A percentile compares a stretch with the other conserved stretches of the same genome.
Evolutionary conservation across 2,797 vertebrate genomes (phyloP).

Genomic region (Heteromormyrus szaboi): DNA sequence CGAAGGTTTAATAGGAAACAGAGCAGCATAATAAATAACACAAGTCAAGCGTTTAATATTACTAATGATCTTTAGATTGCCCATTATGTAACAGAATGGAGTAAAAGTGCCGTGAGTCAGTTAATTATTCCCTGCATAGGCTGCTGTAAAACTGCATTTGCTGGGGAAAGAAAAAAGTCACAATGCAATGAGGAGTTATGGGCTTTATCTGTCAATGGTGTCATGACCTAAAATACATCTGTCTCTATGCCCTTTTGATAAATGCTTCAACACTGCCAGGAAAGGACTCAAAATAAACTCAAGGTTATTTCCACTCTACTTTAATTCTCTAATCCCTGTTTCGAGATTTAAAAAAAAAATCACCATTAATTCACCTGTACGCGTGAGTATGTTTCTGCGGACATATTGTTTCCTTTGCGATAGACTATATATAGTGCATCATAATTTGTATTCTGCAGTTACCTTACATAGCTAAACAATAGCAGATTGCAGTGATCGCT

Average conservation of each 20-base stretch:
- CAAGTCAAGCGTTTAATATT: slow-evolving; percentile 53
- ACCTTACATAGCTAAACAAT: background rate
- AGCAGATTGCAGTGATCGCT: background rate
- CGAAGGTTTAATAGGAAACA: slow-evolving; percentile 50
- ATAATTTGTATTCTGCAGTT: slow-evolving; percentile 6
- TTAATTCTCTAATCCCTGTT: slow-evolving; percentile 26
- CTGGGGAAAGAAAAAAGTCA: slow-evolving; percentile 20
- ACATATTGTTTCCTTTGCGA: background rate
- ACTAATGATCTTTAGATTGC: slow-evolving; percentile 63
- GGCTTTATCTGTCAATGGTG: slow-evolving; percentile 25
- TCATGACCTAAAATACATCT: slow-evolving; percentile 26
- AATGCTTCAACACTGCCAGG: slow-evolving; percentile 38
- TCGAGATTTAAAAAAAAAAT: slow-evolving; percentile 24
- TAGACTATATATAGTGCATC: background rate
- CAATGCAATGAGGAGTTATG: slow-evolving; percentile 35
- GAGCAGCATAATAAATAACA: slow-evolving; percentile 55
- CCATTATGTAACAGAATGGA: slow-evolving; percentile 47
- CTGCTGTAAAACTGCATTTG: slow-evolving; percentile 36
- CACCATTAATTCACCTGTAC: background rate
- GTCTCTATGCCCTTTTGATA: slow-evolving; percentile 37
- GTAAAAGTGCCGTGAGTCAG: slow-evolving; percentile 54
- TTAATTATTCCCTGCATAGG: slow-evolving; percentile 58
- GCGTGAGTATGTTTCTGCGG: background rate
- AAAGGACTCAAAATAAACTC: slow-evolving; percentile 33
- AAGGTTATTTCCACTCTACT: slow-evolving; percentile 38